Conservation (phyloP, 2,888 invertebrate genomes). For the Aspidapion aeneum region DNA sequence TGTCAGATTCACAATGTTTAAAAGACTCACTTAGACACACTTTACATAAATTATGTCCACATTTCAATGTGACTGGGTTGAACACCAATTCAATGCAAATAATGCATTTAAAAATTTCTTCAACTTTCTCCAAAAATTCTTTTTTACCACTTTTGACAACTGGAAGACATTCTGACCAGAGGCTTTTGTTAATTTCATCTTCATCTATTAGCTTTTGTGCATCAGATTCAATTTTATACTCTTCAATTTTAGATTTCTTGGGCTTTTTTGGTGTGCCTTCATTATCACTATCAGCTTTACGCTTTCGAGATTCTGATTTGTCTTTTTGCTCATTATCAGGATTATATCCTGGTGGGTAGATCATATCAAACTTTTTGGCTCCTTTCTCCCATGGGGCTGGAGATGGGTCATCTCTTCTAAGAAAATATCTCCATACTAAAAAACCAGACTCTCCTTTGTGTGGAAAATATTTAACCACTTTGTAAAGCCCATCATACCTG, state of each 20-base stretch:
- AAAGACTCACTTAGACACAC: conserved; percentile 65
- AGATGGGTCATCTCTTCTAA: conserved; percentile 71
- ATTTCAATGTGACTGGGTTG: conserved; percentile 69
- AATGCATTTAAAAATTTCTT: conserved; percentile 69
- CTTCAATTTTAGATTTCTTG: conserved; percentile 45
- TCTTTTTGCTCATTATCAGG: conserved; percentile 55
- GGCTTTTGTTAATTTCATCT: conserved; percentile 60
- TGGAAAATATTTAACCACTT: conserved; percentile 80
- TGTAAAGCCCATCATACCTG: conserved; percentile 83
- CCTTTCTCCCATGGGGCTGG: conserved; percentile 77
- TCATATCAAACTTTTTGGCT: conserved; percentile 58
- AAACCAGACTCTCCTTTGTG: conserved; percentile 75
- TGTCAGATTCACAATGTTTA: conserved; percentile 39
- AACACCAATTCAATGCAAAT: conserved; percentile 73
- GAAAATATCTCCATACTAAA: conserved; percentile 73
- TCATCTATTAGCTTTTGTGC: conserved; percentile 49
- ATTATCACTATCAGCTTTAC: conserved; percentile 10
- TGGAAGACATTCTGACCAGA: conserved; percentile 64
- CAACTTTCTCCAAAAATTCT: conserved; percentile 61
- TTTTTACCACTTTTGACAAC: conserved; percentile 52
- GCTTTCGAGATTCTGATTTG: conserved; percentile 31
- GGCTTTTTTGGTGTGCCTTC: conserved; percentile 27
- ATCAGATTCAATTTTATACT: conserved; percentile 41
- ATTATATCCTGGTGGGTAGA: conserved; percentile 69
- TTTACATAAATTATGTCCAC: conserved; percentile 73